Evolutionary conservation across 1,140 invertebrate species (phyloP).

Genomic region (Megalonaias nervosa): DNA sequence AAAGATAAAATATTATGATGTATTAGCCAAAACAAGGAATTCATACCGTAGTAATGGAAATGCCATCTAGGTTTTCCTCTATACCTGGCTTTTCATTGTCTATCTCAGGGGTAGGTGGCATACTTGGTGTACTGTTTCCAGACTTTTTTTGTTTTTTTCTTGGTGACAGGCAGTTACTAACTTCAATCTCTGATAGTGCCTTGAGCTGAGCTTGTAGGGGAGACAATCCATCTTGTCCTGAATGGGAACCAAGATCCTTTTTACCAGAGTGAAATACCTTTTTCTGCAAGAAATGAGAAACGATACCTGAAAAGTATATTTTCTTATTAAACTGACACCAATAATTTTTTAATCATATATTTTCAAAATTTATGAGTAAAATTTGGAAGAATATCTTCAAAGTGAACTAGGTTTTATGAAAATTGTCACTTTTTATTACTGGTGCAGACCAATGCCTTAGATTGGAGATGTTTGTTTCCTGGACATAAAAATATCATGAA

Average conservation of each 20-base stretch:
- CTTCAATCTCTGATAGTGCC: conserved; percentile 6
- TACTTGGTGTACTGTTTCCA: too few species aligned
- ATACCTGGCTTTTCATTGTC: too few species aligned
- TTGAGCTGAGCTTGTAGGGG: conserved; percentile 4
- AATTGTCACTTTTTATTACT: neutral
- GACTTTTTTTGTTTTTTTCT: neutral
- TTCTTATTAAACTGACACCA: too few species aligned
- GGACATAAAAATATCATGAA: too few species aligned
- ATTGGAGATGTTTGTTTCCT: neutral
- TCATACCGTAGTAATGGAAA: too few species aligned
- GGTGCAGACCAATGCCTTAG: neutral
- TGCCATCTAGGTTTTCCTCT: too few species aligned
- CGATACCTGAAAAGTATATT: neutral
- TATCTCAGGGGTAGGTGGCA: too few species aligned
- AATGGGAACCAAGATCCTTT: neutral
- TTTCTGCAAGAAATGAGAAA: neutral
- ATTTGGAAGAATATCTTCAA: neutral
- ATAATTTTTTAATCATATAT: neutral
- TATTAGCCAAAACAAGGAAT: too few species aligned
- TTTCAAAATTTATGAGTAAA: neutral
- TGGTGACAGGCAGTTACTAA: conserved; percentile 14
- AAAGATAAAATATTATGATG: too few species aligned
- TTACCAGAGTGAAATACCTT: neutral
- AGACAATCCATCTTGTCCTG: neutral
- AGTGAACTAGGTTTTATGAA: neutral